These are phyloP conservation scores for Teleogryllus oceanicus DNA, from an alignment of 2,888 invertebrate genomes.

Conservation along the genomic window DNA sequence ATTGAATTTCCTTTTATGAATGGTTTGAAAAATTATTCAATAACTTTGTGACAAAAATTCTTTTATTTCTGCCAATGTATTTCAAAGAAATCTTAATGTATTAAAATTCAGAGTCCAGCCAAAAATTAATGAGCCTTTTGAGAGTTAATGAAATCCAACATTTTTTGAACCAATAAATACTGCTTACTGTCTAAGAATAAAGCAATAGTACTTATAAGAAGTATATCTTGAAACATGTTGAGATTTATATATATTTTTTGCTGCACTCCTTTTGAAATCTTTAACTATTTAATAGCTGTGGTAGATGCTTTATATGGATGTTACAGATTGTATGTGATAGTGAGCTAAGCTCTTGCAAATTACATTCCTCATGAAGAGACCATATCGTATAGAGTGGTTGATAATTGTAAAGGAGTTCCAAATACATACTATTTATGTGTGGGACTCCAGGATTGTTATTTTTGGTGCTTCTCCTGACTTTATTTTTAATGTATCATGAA, in stretches of 20 bases:
- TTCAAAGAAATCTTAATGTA: too few species aligned
- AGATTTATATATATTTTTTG: background rate
- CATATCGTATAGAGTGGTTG: background rate
- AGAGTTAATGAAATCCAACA: background rate
- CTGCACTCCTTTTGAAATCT: conserved; percentile 10
- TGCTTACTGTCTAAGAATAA: background rate
- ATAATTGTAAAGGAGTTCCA: background rate
- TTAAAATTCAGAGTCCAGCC: too few species aligned
- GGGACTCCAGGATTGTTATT: background rate
- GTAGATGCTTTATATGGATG: background rate
- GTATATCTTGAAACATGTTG: background rate
- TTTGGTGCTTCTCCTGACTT: background rate
- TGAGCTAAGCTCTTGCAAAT: background rate
- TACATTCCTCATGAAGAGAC: background rate
- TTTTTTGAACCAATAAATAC: conserved; percentile 2
- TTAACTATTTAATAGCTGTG: background rate
- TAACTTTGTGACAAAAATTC: too few species aligned
- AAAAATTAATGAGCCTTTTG: too few species aligned
- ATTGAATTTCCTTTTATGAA: too few species aligned
- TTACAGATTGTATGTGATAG: background rate
- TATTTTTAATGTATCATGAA: background rate
- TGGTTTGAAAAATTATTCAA: too few species aligned
- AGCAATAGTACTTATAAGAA: background rate
- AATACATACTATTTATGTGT: background rate
- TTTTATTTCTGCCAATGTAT: too few species aligned